Conservation (phyloP, 2,797 vertebrate genomes). For the Cyclopterus lumpus region DNA sequence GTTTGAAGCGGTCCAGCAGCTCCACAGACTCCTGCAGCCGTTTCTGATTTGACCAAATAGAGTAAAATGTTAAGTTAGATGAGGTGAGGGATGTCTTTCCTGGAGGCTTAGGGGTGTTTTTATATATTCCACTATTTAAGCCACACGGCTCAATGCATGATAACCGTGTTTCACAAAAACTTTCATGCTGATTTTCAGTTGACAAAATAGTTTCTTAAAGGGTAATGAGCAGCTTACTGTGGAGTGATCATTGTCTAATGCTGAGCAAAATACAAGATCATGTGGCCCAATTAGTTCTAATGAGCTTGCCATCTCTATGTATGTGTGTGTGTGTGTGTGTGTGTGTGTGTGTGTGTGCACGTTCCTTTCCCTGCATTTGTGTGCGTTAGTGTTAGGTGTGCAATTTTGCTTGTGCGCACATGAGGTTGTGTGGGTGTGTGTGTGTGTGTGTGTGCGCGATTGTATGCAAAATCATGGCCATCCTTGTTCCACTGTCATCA, state of each 20-base stretch:
- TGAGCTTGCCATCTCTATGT: slow-evolving; percentile 52
- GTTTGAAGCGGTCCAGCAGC: slow-evolving; percentile 87
- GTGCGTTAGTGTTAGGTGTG: slow-evolving; percentile 7
- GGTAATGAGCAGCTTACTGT: slow-evolving; percentile 67
- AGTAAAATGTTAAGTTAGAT: neutral
- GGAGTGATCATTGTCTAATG: slow-evolving; percentile 61
- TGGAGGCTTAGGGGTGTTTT: neutral
- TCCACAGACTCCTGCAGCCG: slow-evolving; percentile 88
- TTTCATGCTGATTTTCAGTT: slow-evolving; percentile 58
- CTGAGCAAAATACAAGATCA: slow-evolving; percentile 60
- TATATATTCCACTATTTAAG: neutral
- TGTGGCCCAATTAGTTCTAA: slow-evolving; percentile 72
- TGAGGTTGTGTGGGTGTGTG: slow-evolving; percentile 15
- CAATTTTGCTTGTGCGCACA: neutral
- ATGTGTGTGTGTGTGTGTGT: neutral
- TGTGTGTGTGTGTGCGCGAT: slow-evolving; percentile 15
- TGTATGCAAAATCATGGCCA: slow-evolving; percentile 16
- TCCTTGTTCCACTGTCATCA: slow-evolving; percentile 57
- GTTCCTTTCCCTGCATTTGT: slow-evolving; percentile 4
- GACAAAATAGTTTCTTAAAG: slow-evolving; percentile 74
- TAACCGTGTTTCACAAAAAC: slow-evolving; percentile 52
- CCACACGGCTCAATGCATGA: slow-evolving; percentile 1
- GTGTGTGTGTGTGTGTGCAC: neutral
- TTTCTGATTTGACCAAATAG: slow-evolving; percentile 74
- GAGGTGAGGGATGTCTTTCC: neutral